A percentile compares a stretch with the other conserved stretches of the same genome.
Conservation (phyloP, 2,888 invertebrate species). For the Drosophila prolongata region DNA sequence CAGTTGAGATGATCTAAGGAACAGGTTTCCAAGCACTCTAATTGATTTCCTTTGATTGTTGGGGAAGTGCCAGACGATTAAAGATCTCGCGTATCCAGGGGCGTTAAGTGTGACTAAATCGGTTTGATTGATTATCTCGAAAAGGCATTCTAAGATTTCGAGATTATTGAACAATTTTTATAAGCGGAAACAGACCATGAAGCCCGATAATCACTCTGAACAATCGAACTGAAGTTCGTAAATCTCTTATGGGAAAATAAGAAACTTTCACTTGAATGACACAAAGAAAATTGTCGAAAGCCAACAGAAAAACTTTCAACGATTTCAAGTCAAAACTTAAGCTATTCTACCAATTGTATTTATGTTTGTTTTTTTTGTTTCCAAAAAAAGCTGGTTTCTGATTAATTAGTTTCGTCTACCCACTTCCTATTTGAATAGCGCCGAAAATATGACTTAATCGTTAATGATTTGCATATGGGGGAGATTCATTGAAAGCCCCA, state of each 20-base stretch:
- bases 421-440: constrained; percentile 37
- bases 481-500: constrained; percentile 20
- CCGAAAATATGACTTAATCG: constrained; percentile 39
- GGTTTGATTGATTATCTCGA: constrained; percentile 53
- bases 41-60: constrained; percentile 58
- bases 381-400: constrained; percentile 27
- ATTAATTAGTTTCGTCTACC: constrained; percentile 35
- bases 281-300: constrained; percentile 34
- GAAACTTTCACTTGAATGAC: constrained; percentile 35
- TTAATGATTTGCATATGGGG: constrained; percentile 37
- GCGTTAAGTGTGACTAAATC: constrained; percentile 39
- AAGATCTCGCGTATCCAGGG: constrained; percentile 10
- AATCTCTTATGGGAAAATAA: constrained; percentile 17
- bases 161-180: background rate
- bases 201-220: constrained; percentile 21
- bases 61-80: constrained; percentile 38
- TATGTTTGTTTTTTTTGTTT: constrained; percentile 19
- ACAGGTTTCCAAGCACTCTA: constrained; percentile 26
- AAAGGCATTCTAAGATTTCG: background rate
- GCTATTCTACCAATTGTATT: constrained; percentile 26
- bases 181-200: constrained; percentile 13
- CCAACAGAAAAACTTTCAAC: constrained; percentile 23
- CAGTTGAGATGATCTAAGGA: constrained; percentile 24
- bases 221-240: constrained; percentile 13
- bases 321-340: background rate